Evolutionary conservation across 2,888 invertebrate species (phyloP), one percentile per base, ranked within the genome.

Genomic region (Trachelus iudaicus): DNA sequence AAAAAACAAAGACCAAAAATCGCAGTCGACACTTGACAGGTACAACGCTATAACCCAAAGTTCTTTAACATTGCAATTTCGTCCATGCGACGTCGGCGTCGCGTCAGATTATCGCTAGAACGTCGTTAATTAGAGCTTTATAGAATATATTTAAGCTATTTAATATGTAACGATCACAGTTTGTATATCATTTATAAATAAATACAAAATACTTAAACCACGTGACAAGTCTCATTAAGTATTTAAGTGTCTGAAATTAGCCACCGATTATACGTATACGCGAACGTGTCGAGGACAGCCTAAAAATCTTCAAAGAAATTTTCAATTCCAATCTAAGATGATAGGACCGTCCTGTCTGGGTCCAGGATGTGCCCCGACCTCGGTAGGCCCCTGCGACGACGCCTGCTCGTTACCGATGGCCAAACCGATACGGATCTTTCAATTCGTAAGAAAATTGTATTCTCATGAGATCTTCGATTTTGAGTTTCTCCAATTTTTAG

Each of bases 11-110:
- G 9, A 56, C 56, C 23, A 9, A 23, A 23, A 56, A 56, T 56
- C 56, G 9, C 56, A 56, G 23, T 56, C 56, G 56, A 56, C 40
- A 56, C 56, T 71, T 34, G 71, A 71, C 71, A 81, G 85, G 86
- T 86, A 86, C 83, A 84, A 83, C 79, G 86, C 87, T 87, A 83
- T 79, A 82, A 84, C 82, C 87, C 87, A 88, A 89, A 89, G 88
- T 87, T 85, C 12, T 15, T 31, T 2, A 33, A 71, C 71, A 31
- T 71, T 71, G 56, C 71, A 71, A 13, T 71, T 71, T 12, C 31
- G 33, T 71, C 71, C 71, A 71, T 31, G 12, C 71, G 71, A 71
- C 71, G 12, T 69, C 69, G 33, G 13, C 69, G 40, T 56, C 23
- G 56, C 56, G 56, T 56, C 56, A 56, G 9, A 56, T 23, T 23